Evolutionary conservation across 2,888 invertebrate genomes (phyloP).

Genomic region (Xestia xanthographa): DNA sequence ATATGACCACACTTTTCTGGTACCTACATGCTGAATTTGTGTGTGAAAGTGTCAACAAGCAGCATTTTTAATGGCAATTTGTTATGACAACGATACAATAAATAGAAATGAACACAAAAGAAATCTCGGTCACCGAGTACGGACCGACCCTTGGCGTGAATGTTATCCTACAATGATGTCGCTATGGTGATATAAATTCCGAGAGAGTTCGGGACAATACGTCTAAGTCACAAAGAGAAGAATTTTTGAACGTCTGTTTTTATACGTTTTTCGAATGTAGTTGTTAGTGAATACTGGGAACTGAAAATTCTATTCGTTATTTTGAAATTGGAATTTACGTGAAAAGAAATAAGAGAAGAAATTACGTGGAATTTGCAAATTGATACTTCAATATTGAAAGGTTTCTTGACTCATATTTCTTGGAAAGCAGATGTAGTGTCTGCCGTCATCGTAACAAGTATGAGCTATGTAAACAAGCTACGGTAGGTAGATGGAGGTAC

Average conservation of each 20-base stretch:
- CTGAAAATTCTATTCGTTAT: neutral
- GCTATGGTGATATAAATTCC: constrained; percentile 6
- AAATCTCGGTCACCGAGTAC: neutral
- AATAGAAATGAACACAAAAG: constrained; percentile 9
- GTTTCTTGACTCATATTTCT: neutral
- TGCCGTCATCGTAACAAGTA: neutral
- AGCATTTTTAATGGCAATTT: neutral
- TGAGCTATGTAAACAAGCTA: neutral
- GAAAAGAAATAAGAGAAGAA: no score
- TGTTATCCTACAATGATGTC: constrained; percentile 12
- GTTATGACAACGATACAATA: constrained; percentile 5
- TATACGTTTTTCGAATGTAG: no score
- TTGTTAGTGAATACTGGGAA: constrained; percentile 1
- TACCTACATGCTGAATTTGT: neutral
- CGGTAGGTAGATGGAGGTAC: neutral
- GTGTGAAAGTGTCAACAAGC: neutral
- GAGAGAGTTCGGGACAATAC: neutral
- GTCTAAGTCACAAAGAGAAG: constrained; percentile 2
- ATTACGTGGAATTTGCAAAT: neutral
- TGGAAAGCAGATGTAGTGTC: neutral
- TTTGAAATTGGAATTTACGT: neutral
- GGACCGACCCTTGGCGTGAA: constrained; percentile 7
- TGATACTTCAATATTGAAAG: neutral
- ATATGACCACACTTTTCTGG: neutral
- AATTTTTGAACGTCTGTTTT: constrained; percentile 1